These are phyloP conservation scores for Nineta flava DNA, from an alignment of 2,888 invertebrate species.

Conservation along the genomic window DNA sequence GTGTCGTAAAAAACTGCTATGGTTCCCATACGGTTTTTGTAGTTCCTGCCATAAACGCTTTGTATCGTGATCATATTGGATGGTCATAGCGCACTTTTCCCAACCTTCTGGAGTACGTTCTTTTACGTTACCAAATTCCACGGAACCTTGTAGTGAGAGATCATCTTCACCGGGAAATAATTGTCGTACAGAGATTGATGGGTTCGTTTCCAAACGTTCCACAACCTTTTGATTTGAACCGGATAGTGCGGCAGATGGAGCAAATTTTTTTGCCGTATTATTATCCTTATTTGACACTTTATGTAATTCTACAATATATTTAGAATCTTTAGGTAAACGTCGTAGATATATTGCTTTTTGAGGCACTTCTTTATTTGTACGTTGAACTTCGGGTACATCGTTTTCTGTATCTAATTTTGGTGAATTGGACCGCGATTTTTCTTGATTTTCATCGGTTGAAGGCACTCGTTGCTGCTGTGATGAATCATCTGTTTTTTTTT, in stretches of 20 bases:
- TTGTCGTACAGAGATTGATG: slow-evolving; percentile 68
- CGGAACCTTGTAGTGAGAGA: slow-evolving; percentile 56
- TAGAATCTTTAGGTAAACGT: slow-evolving; percentile 5
- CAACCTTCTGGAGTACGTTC: slow-evolving; percentile 69
- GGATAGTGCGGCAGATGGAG: not conserved
- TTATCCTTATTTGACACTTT: slow-evolving; percentile 17
- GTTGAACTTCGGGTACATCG: not conserved
- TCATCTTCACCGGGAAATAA: slow-evolving; percentile 73
- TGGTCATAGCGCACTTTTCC: slow-evolving; percentile 63
- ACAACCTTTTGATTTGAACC: slow-evolving; percentile 40
- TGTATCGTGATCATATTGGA: slow-evolving; percentile 72
- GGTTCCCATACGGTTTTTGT: slow-evolving; percentile 75
- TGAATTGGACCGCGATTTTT: slow-evolving; percentile 4
- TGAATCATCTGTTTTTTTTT: slow-evolving; percentile 20
- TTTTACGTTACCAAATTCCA: slow-evolving; percentile 55
- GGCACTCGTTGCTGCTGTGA: slow-evolving; percentile 10
- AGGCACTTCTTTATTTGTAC: slow-evolving; percentile 5
- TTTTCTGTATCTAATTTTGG: not conserved
- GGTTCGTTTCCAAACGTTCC: slow-evolving; percentile 54
- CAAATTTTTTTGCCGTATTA: slow-evolving; percentile 21
- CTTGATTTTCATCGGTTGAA: slow-evolving; percentile 7
- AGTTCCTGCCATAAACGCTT: slow-evolving; percentile 65
- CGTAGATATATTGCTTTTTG: slow-evolving; percentile 3
- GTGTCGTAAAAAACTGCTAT: slow-evolving; percentile 70
- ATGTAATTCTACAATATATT: slow-evolving; percentile 19